Evolutionary conservation across 2,797 vertebrate species (phyloP).

Genomic region (Falco concolor): DNA sequence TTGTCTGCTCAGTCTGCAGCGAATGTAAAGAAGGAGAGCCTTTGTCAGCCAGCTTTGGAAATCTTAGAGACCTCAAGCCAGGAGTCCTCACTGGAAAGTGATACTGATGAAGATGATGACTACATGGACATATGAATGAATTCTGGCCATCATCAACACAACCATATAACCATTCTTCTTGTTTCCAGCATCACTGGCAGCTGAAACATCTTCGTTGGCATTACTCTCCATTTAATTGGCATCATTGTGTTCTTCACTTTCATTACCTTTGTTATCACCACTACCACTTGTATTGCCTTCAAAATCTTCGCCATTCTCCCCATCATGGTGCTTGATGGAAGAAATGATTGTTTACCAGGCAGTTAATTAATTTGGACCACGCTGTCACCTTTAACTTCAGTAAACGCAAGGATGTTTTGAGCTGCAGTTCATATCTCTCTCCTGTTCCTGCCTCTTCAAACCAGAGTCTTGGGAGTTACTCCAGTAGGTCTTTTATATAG

Average conservation of each 20-base stretch:
- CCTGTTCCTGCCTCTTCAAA: constrained; percentile 31
- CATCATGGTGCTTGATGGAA: constrained; percentile 43
- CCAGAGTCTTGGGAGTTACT: constrained; percentile 14
- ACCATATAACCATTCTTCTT: constrained; percentile 35
- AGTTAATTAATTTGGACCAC: neutral
- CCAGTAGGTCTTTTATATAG: neutral
- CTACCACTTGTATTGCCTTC: constrained; percentile 50
- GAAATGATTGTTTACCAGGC: neutral
- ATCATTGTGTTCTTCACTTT: constrained; percentile 10
- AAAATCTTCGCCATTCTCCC: constrained; percentile 18
- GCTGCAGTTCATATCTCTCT: constrained; percentile 11
- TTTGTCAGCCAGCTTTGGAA: constrained; percentile 94
- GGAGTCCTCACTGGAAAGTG: constrained; percentile 96
- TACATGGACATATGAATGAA: constrained; percentile 88
- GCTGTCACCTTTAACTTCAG: neutral
- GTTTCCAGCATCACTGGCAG: constrained; percentile 23
- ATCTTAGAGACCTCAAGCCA: constrained; percentile 97
- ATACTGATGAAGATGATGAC: constrained; percentile 93
- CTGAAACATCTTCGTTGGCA: constrained; percentile 33
- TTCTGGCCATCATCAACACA: constrained; percentile 46
- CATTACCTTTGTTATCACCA: constrained; percentile 36
- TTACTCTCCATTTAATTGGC: constrained; percentile 31
- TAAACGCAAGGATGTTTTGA: neutral
- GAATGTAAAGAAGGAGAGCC: constrained; percentile 94
- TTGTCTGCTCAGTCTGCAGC: constrained; percentile 97